Base-by-base conservation (phyloP, 1,140 invertebrate species). In the Pteromalus puparum region DNA sequence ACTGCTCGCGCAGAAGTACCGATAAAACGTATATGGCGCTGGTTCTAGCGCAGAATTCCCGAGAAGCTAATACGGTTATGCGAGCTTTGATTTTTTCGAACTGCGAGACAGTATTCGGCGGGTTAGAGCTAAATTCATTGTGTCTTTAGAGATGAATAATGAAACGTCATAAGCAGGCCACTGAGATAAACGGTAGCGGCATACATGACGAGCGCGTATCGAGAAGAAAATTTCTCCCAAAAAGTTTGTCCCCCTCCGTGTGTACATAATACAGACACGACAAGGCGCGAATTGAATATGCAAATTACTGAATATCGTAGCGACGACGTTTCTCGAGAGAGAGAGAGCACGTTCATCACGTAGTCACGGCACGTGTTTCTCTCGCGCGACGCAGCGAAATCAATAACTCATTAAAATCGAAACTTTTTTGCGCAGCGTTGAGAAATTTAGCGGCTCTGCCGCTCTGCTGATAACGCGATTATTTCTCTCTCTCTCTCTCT, bases 401-500 rank as follows among this genome's bases (percentile, higher is more conserved):
- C 82, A 26, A 83, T 77, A 83, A 83, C 74, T 77, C 75, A 13
- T 83, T 77, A 77, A 82, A 77, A 83, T 70, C 82, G 26, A 13
- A 67, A 42, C 13, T 48, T 68, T 48, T 26, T 80, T 53, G 72
- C 13, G 15, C 18, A 6, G 34, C 78, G 24, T 21, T 38, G 15
- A 78, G 34, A 67, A 53, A 77, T 61, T 77, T 77, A 34, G 30
- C 30, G 30, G 6, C 30, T 2, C 30, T 34, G 6, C 30, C 6
- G 6, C 30, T 2, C 30, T 34, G 6, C 30, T 34, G 30, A 34
- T 34, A 34, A 21, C 53, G 53, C 53, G 38, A 42, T 42, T 42
- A 42, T 42, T 9, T 3, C 53, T n/a, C 3, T 61, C 53, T 21
- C 53, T 61, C 15, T 21, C 53, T n/a, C n/a, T 74, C 30, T 30